phyloP scores from a whole-genome alignment of 2,888 invertebrate species.

The Drymonia ruficornis region DNA sequence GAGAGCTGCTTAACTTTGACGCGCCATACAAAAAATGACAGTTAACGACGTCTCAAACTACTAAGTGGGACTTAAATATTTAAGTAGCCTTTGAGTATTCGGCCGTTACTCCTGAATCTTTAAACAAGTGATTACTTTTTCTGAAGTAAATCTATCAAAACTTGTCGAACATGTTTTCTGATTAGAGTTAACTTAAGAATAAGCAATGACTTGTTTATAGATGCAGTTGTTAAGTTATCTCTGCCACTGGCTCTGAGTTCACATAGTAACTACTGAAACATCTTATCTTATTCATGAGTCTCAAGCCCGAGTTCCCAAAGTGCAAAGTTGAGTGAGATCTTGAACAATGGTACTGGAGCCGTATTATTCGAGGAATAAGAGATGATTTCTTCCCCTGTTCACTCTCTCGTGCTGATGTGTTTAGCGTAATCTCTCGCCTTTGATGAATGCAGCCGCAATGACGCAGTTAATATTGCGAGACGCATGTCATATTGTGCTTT shows the following conservation, averaged over 20 bases:
- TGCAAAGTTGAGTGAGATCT: conserved; percentile 23
- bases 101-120: no score
- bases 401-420: conserved; percentile 25
- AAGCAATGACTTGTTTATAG: no score
- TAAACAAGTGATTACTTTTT: no score
- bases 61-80: no score
- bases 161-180: no score
- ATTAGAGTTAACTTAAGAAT: no score
- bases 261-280: conserved; percentile 2
- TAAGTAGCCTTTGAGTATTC: no score
- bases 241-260: neutral
- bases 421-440: conserved; percentile 27
- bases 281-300: conserved; percentile 20
- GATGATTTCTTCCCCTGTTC: conserved; percentile 23
- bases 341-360: conserved; percentile 21
- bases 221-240: no score
- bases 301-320: conserved; percentile 11
- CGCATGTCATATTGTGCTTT: conserved; percentile 8
- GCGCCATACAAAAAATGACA: no score
- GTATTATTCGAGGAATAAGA: conserved; percentile 24
- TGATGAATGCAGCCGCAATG: conserved; percentile 19
- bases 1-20: no score
- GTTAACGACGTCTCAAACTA: no score
- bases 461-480: conserved; percentile 10
- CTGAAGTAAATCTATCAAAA: no score